phyloP scores from a whole-genome alignment of 2,113 vertebrate species.

The Microcebus murinus region DNA sequence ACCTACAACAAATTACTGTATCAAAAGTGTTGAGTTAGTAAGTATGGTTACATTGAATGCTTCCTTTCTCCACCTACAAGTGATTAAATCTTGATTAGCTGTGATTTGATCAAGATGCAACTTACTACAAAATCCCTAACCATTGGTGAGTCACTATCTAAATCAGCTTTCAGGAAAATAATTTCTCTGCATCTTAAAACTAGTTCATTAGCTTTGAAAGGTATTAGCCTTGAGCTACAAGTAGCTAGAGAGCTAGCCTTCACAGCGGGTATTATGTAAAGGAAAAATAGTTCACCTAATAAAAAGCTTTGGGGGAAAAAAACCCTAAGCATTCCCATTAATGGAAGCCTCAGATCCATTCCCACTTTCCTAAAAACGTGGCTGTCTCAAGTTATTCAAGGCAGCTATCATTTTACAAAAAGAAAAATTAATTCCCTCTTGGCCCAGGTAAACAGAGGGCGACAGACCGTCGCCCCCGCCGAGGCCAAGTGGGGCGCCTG shows the following conservation, averaged over 20 bases:
- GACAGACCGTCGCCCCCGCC: not conserved
- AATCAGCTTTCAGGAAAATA: not conserved
- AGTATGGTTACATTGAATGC: not conserved
- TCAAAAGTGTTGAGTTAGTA: not conserved
- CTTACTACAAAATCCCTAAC: not conserved
- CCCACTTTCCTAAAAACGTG: not conserved
- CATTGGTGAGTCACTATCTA: not conserved
- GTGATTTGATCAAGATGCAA: not conserved
- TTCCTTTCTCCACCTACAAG: not conserved
- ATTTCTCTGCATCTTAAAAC: constrained; percentile 20
- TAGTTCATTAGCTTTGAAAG: constrained; percentile 39
- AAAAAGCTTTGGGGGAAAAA: constrained; percentile 33
- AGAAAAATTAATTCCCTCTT: not conserved
- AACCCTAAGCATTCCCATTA: not conserved
- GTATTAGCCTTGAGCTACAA: constrained; percentile 28
- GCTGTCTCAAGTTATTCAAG: not conserved
- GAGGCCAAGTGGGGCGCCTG: not conserved
- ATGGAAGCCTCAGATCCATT: not conserved
- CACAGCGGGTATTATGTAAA: constrained; percentile 14
- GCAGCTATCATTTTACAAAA: not conserved
- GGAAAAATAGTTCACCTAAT: constrained; percentile 47
- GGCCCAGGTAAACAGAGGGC: not conserved
- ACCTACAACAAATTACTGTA: not conserved
- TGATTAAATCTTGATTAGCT: not conserved
- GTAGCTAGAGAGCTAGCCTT: not conserved